Evolutionary conservation across 2,113 vertebrate genomes (phyloP), one percentile per base, ranked within the genome.

Genomic region (Carlito syrichta): DNA sequence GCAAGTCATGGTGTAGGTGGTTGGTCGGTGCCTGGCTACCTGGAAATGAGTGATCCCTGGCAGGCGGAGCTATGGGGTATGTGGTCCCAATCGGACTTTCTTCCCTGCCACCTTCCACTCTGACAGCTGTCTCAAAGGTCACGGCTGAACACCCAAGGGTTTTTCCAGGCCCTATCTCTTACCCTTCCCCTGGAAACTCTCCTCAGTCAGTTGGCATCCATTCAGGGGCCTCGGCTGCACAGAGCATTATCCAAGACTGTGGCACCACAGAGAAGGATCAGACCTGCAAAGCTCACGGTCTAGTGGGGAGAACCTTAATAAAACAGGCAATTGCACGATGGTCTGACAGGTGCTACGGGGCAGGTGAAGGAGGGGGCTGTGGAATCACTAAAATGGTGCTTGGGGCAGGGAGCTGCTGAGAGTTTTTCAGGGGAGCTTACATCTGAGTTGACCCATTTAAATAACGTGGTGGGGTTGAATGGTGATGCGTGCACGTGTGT

Each of bases 181-280:
- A 85, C 58, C 60, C 38, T 83, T 35, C 78, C 54, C 27, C 19
- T 50, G 40, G 30, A 83, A 81, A 68, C 5, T 30, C 52, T 86
- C 74, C 43, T 86, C 40, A 16, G 23, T 11, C 48, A 58, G n/a
- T 30, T 52, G 50, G 9, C 35, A 30, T 3, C 20, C 2, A 5
- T 45, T 69, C 43, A 38, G 58, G 13, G 27, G 11, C 74, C 12
- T 25, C 4, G 14, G 38, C 68, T 43, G 20, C 20, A 54, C 1
- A 0, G 0, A 25, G 19, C 16, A 6, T 45, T 35, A 27, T 20
- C n/a, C n/a, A 54, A 13, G 45, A 30, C 50, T 54, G 48, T 9
- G 8, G 63, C 2, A 16, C 35, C n/a, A 11, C 7, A 2, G 71
- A 50, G 63, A 58, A 19, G 43, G 20, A 38, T n/a, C 73, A 71